Evolutionary conservation across 2,797 vertebrate genomes (phyloP).

Genomic region (Sorex maritimensis): DNA sequence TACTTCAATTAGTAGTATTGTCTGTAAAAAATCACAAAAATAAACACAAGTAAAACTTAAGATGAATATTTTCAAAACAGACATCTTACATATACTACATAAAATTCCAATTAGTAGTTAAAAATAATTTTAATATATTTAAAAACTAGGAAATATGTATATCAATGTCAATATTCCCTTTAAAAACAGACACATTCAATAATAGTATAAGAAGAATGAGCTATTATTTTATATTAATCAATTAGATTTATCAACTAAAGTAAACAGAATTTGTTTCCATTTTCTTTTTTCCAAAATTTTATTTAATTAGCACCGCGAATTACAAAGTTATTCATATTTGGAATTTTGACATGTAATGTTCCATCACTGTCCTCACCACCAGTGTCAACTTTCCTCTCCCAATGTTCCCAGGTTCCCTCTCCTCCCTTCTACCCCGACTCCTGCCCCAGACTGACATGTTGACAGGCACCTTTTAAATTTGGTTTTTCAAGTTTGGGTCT

Average conservation of each 20-base stretch:
- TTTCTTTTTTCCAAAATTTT: too few species aligned
- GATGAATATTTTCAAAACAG: background rate
- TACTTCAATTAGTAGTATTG: background rate
- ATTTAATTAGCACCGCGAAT: too few species aligned
- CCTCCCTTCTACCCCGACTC: too few species aligned
- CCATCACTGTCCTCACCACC: too few species aligned
- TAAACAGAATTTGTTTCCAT: background rate
- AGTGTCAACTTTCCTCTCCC: too few species aligned
- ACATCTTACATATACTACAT: background rate
- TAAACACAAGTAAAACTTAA: background rate
- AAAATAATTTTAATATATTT: constrained; percentile 4
- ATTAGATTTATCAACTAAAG: constrained; percentile 50
- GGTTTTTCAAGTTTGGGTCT: too few species aligned
- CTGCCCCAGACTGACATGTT: too few species aligned
- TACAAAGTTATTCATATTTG: too few species aligned
- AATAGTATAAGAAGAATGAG: constrained; percentile 27
- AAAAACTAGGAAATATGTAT: background rate
- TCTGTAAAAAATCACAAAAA: background rate
- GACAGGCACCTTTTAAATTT: too few species aligned
- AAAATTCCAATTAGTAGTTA: constrained; percentile 58
- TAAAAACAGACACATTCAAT: background rate
- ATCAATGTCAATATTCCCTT: constrained; percentile 9
- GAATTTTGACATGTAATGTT: too few species aligned
- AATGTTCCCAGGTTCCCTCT: too few species aligned
- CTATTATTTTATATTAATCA: constrained; percentile 9